Percentiles rank a stretch among this genome's conserved stretches.
phyloP scores from a whole-genome alignment of 2,113 vertebrate genomes.

The Ceratotherium simum region DNA sequence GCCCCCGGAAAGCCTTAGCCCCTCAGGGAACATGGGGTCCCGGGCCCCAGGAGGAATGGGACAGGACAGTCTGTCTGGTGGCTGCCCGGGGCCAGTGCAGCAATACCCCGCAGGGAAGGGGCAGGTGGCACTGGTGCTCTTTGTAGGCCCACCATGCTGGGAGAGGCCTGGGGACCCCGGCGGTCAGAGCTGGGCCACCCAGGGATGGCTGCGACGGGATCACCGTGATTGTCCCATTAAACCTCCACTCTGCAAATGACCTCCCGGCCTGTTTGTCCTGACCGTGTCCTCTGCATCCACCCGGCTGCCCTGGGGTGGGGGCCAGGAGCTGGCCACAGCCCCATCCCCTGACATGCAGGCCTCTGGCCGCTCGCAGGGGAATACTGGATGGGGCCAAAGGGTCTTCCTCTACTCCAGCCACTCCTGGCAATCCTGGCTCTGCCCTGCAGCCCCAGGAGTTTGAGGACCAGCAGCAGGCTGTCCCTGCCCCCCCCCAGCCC shows the following conservation, averaged over 20 bases:
- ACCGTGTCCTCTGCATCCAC: not conserved
- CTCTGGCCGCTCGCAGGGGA: not conserved
- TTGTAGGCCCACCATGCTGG: not conserved
- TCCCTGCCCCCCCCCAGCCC: accelerated
- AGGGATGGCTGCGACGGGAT: not conserved
- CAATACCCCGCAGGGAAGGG: not conserved
- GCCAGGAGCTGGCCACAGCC: too few species aligned
- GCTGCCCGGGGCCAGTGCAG: not conserved
- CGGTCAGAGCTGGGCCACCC: not conserved
- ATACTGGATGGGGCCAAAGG: not conserved
- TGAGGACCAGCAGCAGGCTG: not conserved
- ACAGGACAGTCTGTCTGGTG: not conserved
- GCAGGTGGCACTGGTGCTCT: constrained; percentile 23
- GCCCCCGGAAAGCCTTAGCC: constrained; percentile 1
- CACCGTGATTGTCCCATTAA: constrained; percentile 71
- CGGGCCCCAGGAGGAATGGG: not conserved
- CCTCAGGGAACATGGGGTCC: not conserved
- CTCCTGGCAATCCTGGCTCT: not conserved
- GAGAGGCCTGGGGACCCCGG: not conserved
- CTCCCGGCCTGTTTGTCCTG: not conserved
- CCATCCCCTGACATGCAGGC: too few species aligned
- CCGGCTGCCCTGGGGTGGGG: not conserved
- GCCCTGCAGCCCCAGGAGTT: not conserved
- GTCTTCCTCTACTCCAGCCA: not conserved
- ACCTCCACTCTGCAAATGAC: constrained; percentile 71